Base-by-base conservation (phyloP, 2,797 vertebrate genomes). In the Hypotaenidia philippensis region DNA sequence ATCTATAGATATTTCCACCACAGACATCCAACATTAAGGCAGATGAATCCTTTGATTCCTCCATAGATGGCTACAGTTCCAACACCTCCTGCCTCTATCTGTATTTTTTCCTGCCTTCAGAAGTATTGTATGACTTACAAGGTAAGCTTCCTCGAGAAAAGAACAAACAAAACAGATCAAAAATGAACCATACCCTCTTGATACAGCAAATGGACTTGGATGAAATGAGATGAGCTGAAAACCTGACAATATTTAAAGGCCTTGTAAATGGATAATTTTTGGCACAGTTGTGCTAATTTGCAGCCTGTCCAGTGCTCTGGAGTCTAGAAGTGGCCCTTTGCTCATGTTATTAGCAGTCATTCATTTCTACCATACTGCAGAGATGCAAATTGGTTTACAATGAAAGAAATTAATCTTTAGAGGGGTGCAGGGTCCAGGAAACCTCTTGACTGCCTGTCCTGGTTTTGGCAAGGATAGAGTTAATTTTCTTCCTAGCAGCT, bases 101-200 rank as follows among this genome's bases (percentile, higher is more conserved):
- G 59, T 50, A 69, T 47, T 87, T 90, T 88, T 49, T 26, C 29
- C 55, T 53, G 12, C 79, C 83, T 91, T 94, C 77, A 92, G 36
- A 96, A 84, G 63, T 36, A 70, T 53, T 60, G 25, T 70, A 20
- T 83, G 63, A 82, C 83, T 90, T 91, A 50, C 1, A 70, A 83
- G 47, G 59, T 52, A 87, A 91, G 52, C 50, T 89, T 90, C 32
- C 82, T 72, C 9, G 1, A 31, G 74, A 93, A 94, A 78, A 91
- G 85, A 92, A 90, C 87, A 84, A 94, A 93, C 47, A 94, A 82
- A 79, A 90, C 31, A 41, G 66, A 93, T 94, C 85, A 93, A 93
- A 95, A 95, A 81, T 53, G 31, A 91, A 31, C 87, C 56, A 20
- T 79, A 26, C 36, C 26, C 70, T 90, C 87, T 71, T 82, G 83